Conservation (phyloP, 1,140 invertebrate species). For the Daktulosphaira vitifoliae region DNA sequence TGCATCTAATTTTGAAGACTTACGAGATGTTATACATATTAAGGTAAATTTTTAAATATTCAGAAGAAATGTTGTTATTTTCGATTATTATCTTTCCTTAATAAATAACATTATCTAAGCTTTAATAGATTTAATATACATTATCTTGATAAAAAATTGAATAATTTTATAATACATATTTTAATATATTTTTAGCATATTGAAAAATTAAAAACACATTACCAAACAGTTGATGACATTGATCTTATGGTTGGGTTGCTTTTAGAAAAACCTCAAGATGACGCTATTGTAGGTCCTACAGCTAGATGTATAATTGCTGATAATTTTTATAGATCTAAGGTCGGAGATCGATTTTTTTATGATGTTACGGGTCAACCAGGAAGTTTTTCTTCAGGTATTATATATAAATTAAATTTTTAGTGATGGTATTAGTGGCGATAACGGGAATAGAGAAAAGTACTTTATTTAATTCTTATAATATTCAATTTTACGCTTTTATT, state of each 20-base stretch:
- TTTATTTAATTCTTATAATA: too few relatives aligned
- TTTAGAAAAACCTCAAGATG: conserved; percentile 57
- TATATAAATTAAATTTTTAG: background rate
- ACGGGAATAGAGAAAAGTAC: too few relatives aligned
- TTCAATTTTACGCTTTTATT: too few relatives aligned
- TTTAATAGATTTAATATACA: too few relatives aligned
- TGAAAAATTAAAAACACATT: conserved; percentile 48
- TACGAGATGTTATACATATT: conserved; percentile 35
- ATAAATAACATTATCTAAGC: too few relatives aligned
- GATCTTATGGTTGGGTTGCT: conserved; percentile 74
- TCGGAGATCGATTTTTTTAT: conserved; percentile 72
- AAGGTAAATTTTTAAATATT: too few relatives aligned
- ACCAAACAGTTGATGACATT: conserved; percentile 61
- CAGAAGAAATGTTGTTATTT: too few relatives aligned
- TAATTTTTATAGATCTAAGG: conserved; percentile 66
- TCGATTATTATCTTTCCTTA: too few relatives aligned
- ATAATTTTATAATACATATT: too few relatives aligned
- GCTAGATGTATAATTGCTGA: conserved; percentile 75
- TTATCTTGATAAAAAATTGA: too few relatives aligned
- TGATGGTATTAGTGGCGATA: too few relatives aligned
- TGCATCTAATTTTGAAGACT: conserved; percentile 49
- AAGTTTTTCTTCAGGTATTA: conserved; percentile 6
- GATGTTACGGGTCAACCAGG: conserved; percentile 53
- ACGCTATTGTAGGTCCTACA: conserved; percentile 68
- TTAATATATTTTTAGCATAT: conserved; percentile 46